Evolutionary conservation across 53 echinoderm and acorn worm genomes (phyloP), one percentile per base, ranked within the genome.

Genomic region (Crossaster papposus): DNA sequence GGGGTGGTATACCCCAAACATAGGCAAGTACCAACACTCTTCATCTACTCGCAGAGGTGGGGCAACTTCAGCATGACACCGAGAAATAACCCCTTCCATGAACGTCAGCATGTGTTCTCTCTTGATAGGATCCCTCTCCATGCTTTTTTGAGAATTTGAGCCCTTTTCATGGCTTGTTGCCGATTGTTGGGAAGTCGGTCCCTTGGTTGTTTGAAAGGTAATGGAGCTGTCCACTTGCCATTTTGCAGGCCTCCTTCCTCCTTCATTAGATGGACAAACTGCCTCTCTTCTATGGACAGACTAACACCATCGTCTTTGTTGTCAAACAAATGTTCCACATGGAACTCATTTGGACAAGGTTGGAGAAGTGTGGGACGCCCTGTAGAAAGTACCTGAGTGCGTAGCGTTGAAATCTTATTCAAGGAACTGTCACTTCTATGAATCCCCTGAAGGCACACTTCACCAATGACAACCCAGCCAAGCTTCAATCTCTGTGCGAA

Each of bases 21-120:
- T 32, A 30, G 89, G 89, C 4, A 83, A 76, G 54, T 89, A 89
- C 89, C 83, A 89, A 29, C 65, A 81, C 51, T 93, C 86, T 51
- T 71, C 62, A 54, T 72, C 31, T 26, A 28, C 64, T n/a, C n/a
- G n/a, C n/a, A n/a, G n/a, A n/a, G n/a, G n/a, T n/a, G n/a, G n/a
- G n/a, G n/a, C n/a, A n/a, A 72, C 79, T 55, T 93, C 90, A 33
- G 93, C 90, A 86, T 93, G 90, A 12, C 90, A 80, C 52, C 85
- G 81, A 28, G 79, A 68, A 10, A 93, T 72, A 51, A 93, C 88
- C 78, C 54, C 78, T 51, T 93, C 88, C n/a, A n/a, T n/a, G n/a
- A n/a, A n/a, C n/a, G n/a, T n/a, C n/a, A n/a, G n/a, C n/a, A n/a
- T n/a, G n/a, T 91, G 94, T 74, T 89, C 94, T 30, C 82, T 82